Conservation (phyloP, 2,888 invertebrate species). For the Calephelis perditalis region DNA sequence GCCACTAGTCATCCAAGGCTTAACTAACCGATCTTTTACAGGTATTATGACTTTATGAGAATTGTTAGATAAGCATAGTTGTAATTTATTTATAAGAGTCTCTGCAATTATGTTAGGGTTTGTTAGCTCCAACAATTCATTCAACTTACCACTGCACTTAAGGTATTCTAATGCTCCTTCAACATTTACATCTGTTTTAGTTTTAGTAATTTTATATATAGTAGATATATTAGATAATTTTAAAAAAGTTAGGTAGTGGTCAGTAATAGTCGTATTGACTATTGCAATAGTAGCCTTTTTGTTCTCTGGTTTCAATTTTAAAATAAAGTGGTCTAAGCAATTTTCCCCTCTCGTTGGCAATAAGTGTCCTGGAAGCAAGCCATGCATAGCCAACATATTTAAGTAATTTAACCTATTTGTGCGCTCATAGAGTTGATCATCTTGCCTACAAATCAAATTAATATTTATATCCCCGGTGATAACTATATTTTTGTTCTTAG, state of each 20-base stretch:
- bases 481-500: background rate
- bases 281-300: background rate
- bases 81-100: background rate
- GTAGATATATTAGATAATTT: background rate
- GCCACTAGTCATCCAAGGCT: background rate
- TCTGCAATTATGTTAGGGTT: constrained; percentile 3
- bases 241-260: background rate
- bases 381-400: constrained; percentile 2
- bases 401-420: constrained; percentile 8
- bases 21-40: background rate
- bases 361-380: background rate
- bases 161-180: background rate
- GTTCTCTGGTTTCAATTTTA: background rate
- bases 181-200: background rate
- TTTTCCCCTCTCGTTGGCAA: constrained; percentile 9
- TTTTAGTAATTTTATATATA: background rate
- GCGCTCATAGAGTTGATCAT: background rate
- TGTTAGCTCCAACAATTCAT: constrained; percentile 1
- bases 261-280: constrained; percentile 5
- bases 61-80: background rate
- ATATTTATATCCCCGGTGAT: constrained; percentile 7
- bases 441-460: background rate
- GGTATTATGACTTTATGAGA: too few species aligned
- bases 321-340: constrained; percentile 3
- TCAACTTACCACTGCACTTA: background rate